These are phyloP conservation scores for Macropus fuliginosus DNA, from an alignment of 2,797 vertebrate genomes.

Conservation along the genomic window DNA sequence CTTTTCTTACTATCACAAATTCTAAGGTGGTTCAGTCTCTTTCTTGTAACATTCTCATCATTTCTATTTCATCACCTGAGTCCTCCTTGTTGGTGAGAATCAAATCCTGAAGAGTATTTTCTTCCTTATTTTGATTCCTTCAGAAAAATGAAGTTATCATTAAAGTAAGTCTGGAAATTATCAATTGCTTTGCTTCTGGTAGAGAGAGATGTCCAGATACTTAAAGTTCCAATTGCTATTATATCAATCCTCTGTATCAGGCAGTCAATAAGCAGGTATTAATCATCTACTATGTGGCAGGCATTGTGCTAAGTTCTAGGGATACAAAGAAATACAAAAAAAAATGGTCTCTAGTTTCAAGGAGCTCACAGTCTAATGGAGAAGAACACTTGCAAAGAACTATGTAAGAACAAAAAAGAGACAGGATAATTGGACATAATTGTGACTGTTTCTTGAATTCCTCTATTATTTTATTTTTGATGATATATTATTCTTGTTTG, in stretches of 20 bases:
- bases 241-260: background rate
- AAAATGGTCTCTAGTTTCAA: background rate
- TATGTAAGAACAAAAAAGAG: background rate
- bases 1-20: background rate
- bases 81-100: background rate
- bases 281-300: background rate
- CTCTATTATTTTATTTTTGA: background rate
- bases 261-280: background rate
- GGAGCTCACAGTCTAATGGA: background rate
- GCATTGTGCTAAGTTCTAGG: background rate
- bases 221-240: background rate
- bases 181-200: background rate
- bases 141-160: background rate
- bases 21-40: background rate
- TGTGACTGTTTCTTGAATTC: background rate
- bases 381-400: background rate
- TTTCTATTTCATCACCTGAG: background rate
- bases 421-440: background rate
- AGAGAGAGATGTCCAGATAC: background rate
- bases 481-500: background rate
- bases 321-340: background rate
- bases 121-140: background rate
- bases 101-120: background rate
- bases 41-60: background rate
- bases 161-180: background rate